Evolutionary conservation across 2,797 vertebrate species (phyloP), one percentile per base, ranked within the genome.

Genomic region (Euphonia xanthogaster): DNA sequence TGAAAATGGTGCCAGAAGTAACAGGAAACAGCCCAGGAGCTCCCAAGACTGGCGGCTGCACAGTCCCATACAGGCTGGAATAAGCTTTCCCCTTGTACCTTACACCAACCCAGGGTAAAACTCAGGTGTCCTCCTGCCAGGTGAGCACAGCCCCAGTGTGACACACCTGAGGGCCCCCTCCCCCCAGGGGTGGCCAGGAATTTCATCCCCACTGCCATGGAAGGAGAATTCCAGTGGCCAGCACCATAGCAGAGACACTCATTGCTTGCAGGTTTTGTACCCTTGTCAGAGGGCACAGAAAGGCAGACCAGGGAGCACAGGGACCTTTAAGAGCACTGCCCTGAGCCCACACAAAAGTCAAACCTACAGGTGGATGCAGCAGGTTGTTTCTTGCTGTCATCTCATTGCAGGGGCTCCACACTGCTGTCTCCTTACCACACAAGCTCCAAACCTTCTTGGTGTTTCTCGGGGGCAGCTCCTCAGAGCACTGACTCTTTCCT

Each of bases 131-230:
- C n/a, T 44, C 47, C 61, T 31, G 62, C 27, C 31, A 28, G 50
- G 9, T 8, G 47, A 77, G 70, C 17, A 25, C 45, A 35, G 50
- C 10, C 23, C 10, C 24, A 20, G 33, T 5, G 51, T 21, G 35
- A 31, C 44, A 40, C 24, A 12, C 20, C 27, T 30, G 27, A 35
- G 9, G 6, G 30, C 4, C 33, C 18, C 35, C 35, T 28, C 35
- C 12, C 51, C 10, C 20, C 5, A 21, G 37, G 4, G 23, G 13
- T 1, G 14, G 21, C 3, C 66, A 40, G 53, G 30, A 39, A 25
- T 12, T 37, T 2, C 30, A 10, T 2, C 35, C 35, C 37, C 44
- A 10, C 4, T 12, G 50, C 37, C 21, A 7, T 0, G 5, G 21
- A 33, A 31, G 13, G 18, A 31, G 20, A 2, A 27, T 24, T 12